Evolutionary conservation across 1,140 invertebrate species (phyloP).

Genomic region (Ooceraea biroi): DNA sequence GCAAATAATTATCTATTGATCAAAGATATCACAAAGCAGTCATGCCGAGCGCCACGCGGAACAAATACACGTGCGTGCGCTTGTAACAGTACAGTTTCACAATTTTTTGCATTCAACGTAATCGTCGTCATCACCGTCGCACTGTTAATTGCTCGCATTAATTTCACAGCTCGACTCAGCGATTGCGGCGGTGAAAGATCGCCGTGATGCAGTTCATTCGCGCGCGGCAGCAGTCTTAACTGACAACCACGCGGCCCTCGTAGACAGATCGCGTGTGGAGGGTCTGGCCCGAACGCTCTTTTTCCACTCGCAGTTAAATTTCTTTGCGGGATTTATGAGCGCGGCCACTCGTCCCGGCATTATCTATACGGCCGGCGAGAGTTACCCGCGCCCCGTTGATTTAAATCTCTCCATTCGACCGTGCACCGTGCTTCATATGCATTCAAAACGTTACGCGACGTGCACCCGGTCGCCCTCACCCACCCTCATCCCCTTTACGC

Average conservation of each 20-base stretch:
- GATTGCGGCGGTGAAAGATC: slow-evolving; percentile 6
- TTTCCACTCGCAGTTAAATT: slow-evolving; percentile 69
- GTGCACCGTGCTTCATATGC: slow-evolving; percentile 70
- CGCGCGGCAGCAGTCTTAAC: slow-evolving; percentile 5
- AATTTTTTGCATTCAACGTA: slow-evolving; percentile 34
- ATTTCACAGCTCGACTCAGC: background rate
- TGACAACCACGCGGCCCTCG: too few species aligned
- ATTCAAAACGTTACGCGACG: slow-evolving; percentile 71
- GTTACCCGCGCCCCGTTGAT: slow-evolving; percentile 64
- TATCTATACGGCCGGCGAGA: slow-evolving; percentile 70
- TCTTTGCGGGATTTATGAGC: slow-evolving; percentile 71
- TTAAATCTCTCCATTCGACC: slow-evolving; percentile 75
- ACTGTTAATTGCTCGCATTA: slow-evolving; percentile 24
- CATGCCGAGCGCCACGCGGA: background rate
- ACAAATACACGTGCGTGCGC: too few species aligned
- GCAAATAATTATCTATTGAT: slow-evolving; percentile 7
- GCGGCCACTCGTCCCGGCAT: slow-evolving; percentile 62
- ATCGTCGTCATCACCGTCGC: background rate
- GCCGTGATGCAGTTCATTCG: slow-evolving; percentile 9
- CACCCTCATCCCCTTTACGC: background rate
- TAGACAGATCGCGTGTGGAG: slow-evolving; percentile 2
- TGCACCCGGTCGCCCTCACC: background rate
- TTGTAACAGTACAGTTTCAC: slow-evolving; percentile 27
- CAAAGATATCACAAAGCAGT: slow-evolving; percentile 9
- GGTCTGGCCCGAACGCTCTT: slow-evolving; percentile 54